Conservation (phyloP, 2,797 vertebrate species). For the Brachyrhaphis roseni region DNA sequence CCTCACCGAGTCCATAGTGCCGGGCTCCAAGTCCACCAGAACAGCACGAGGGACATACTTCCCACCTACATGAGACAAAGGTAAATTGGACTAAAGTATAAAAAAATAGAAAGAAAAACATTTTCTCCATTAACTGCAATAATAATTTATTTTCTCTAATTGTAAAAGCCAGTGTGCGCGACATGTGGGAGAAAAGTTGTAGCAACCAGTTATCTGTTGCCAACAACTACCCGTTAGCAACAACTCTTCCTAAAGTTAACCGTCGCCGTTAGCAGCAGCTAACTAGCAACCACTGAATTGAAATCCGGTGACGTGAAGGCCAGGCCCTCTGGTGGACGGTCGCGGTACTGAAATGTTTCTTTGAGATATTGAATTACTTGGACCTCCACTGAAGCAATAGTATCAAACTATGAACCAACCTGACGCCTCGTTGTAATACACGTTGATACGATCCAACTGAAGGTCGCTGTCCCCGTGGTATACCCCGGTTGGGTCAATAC, state of each 20-base stretch:
- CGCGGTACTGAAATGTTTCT: neutral
- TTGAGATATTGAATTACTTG: slow-evolving; percentile 1
- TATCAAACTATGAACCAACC: neutral
- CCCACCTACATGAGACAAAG: neutral
- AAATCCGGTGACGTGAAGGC: neutral
- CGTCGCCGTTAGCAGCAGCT: neutral
- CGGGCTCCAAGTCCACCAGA: neutral
- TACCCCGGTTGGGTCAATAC: neutral
- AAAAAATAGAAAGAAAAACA: neutral
- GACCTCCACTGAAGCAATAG: neutral
- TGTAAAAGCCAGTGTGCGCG: neutral
- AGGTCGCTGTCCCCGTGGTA: neutral
- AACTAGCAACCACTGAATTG: neutral
- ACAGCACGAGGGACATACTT: neutral
- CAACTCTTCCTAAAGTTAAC: no score
- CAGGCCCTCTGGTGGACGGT: slow-evolving; percentile 1
- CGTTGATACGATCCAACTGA: neutral
- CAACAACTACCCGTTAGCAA: neutral
- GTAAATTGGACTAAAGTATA: neutral
- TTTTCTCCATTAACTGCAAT: neutral
- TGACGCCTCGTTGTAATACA: slow-evolving; percentile 1
- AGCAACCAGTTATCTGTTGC: no score
- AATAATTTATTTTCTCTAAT: neutral
- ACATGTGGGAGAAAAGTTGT: neutral
- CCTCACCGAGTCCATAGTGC: neutral